Evolutionary conservation across 2,113 vertebrate genomes (phyloP).

Genomic region (Solea senegalensis): DNA sequence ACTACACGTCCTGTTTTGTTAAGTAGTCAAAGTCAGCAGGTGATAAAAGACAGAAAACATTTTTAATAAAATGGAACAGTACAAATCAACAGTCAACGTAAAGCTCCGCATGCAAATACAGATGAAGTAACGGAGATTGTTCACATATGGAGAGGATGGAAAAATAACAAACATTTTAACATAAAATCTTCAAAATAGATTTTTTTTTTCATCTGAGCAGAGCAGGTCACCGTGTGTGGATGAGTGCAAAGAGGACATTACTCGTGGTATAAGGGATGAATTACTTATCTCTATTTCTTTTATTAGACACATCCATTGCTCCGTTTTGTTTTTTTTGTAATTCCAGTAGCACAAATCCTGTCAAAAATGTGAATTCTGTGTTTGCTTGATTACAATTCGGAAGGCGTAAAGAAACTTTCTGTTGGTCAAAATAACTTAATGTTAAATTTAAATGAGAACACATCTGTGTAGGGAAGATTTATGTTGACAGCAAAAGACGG

Average conservation of each 20-base stretch:
- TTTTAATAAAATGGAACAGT: constrained; percentile 69
- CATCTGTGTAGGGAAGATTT: not conserved
- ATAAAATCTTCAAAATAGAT: constrained; percentile 27
- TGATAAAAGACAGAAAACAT: constrained; percentile 55
- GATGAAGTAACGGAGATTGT: constrained; percentile 12
- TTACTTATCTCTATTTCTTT: not conserved
- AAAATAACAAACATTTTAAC: constrained; percentile 14
- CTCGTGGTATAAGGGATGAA: not conserved
- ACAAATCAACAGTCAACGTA: constrained; percentile 46
- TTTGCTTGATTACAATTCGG: not conserved
- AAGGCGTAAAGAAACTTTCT: not conserved
- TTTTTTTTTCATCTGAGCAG: constrained; percentile 3
- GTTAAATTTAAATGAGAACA: not conserved
- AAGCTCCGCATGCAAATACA: constrained; percentile 46
- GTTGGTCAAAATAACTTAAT: constrained; percentile 32
- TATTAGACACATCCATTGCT: not conserved
- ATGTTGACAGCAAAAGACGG: not conserved
- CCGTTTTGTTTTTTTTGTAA: not conserved
- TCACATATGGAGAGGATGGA: constrained; percentile 26
- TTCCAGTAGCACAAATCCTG: not conserved
- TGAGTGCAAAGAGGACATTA: constrained; percentile 17
- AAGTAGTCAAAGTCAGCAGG: not conserved
- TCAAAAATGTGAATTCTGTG: not conserved
- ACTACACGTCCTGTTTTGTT: not conserved
- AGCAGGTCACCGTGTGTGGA: constrained; percentile 16